Percentiles rank a stretch among this genome's conserved stretches.
Evolutionary conservation across 2,113 vertebrate species (phyloP).

Genomic region (Lepus americanus): DNA sequence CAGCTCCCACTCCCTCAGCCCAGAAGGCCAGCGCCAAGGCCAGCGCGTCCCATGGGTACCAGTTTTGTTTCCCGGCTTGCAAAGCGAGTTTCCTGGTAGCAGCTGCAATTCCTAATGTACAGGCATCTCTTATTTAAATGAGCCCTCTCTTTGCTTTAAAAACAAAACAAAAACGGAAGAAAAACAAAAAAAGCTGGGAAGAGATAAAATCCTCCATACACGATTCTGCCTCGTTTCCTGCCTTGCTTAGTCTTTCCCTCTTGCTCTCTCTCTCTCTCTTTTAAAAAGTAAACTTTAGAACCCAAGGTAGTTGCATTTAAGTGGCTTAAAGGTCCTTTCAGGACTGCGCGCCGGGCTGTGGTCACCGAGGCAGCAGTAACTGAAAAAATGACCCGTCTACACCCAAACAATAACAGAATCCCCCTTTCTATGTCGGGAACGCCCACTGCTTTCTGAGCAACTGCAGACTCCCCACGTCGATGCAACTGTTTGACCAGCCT

Average conservation of each 20-base stretch:
- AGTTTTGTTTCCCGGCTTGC: not conserved
- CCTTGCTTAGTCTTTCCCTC: not conserved
- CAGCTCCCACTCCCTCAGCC: fast-evolving
- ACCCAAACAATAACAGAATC: slow-evolving; percentile 94
- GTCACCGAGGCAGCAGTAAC: slow-evolving; percentile 93
- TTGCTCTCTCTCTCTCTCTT: not conserved
- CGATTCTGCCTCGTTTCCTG: not conserved
- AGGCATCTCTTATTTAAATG: slow-evolving; percentile 70
- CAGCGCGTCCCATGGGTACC: not conserved
- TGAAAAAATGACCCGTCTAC: slow-evolving; percentile 94
- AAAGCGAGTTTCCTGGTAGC: not conserved
- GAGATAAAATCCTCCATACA: slow-evolving; percentile 75
- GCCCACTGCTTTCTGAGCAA: slow-evolving; percentile 91
- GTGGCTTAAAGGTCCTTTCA: slow-evolving; percentile 89
- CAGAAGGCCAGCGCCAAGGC: not conserved
- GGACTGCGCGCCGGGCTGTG: slow-evolving; percentile 85
- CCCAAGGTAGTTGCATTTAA: slow-evolving; percentile 88
- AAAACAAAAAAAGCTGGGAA: not conserved
- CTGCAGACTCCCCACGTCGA: slow-evolving; percentile 92
- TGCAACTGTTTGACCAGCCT: slow-evolving; percentile 92
- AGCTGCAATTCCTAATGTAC: not conserved
- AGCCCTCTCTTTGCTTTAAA: slow-evolving; percentile 49
- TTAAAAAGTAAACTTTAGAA: slow-evolving; percentile 78
- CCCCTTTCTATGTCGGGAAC: slow-evolving; percentile 93
- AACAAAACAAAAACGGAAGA: not conserved